Evolutionary conservation across 2,113 vertebrate genomes (phyloP).

Genomic region (Elanoides forficatus): DNA sequence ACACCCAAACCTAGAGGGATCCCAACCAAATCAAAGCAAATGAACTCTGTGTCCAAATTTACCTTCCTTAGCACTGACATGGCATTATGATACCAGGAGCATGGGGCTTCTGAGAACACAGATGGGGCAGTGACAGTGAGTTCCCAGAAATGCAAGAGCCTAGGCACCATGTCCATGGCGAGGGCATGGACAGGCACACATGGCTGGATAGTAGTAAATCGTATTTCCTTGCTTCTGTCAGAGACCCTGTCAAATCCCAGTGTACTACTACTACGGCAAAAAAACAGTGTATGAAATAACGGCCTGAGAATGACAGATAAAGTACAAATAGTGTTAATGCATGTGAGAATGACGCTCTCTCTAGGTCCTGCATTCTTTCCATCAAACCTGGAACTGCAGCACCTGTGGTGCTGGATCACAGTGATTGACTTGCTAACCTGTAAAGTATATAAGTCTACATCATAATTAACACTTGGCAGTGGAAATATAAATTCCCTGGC

Average conservation of each 20-base stretch:
- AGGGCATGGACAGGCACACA: neutral
- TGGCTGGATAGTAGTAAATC: neutral
- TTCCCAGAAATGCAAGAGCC: neutral
- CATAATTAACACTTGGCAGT: slow-evolving; percentile 39
- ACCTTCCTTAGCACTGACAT: neutral
- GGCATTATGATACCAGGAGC: neutral
- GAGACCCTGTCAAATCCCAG: neutral
- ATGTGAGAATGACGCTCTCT: neutral
- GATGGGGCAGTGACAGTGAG: neutral
- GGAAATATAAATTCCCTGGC: slow-evolving; percentile 39
- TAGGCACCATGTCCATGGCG: neutral
- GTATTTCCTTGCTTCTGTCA: neutral
- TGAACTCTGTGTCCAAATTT: neutral
- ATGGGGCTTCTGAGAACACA: fast-evolving
- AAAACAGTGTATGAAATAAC: neutral
- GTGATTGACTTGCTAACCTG: slow-evolving; percentile 22
- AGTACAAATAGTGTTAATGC: neutral
- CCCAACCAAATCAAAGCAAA: neutral
- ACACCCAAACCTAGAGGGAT: neutral
- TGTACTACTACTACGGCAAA: neutral
- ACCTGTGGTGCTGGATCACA: neutral
- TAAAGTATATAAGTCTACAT: neutral
- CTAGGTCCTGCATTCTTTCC: neutral
- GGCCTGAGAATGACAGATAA: neutral
- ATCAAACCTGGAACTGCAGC: neutral